Evolutionary conservation across 2,113 vertebrate genomes (phyloP), one percentile per base, ranked within the genome.

Genomic region (Ptilorrhoa leucosticta): DNA sequence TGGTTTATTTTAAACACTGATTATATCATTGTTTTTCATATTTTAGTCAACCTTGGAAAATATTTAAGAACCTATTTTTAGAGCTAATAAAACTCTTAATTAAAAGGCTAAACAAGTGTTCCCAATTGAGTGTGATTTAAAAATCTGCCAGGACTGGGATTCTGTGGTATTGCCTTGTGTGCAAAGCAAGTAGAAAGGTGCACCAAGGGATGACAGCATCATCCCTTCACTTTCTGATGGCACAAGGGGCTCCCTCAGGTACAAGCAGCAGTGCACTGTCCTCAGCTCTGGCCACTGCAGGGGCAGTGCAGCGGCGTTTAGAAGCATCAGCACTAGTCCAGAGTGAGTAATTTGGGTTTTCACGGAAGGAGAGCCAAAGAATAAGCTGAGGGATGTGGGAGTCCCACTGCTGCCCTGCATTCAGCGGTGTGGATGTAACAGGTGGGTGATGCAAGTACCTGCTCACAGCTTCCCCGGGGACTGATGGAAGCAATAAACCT

Each of bases 21-120:
- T 80, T 89, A 92, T 84, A 42, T 85, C 94, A 83, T 93, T 93
- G 87, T 79, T 91, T 93, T 96, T 94, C 96, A 73, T 89, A 87
- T 89, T 96, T 94, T 95, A 48, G 4, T 75, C 72, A 57, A 92
- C 45, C 51, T 88, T 93, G 83, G 86, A 94, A 94, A 94, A 96
- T 84, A 86, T 96, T 94, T 96, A 89, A 91, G 70, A 89, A 78
- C 91, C 75, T 97, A 96, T 94, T 97, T 94, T 97, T 90, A 93
- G 92, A 94, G 35, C 30, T 91, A 96, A 92, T 95, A 96, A 94
- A 97, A 97, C 82, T 89, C 90, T 96, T 96, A 60, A 16, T 89
- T n/a, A n/a, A n/a, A 96, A 88, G 65, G 91, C 77, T 65, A 76
- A 94, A 37, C 40, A 60, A 82, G 63, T 47, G 45, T 95, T 97